phyloP scores from a whole-genome alignment of 2,888 invertebrate species.

The Euzophera pinguis region DNA sequence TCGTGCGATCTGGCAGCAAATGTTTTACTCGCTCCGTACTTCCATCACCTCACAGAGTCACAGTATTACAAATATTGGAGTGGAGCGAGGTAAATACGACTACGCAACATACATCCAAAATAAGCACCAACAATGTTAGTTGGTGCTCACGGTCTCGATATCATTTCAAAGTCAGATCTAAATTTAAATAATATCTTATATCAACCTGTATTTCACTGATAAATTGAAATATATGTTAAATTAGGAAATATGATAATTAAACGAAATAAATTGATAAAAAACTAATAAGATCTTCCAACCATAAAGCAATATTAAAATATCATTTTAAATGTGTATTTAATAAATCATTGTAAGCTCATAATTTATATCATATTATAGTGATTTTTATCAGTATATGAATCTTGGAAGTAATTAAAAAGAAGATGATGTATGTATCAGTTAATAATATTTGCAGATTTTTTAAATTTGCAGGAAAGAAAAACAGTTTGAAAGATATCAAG shows the following conservation, averaged over 20 bases:
- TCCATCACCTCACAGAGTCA: background rate
- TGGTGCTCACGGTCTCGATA: slow-evolving; percentile 16
- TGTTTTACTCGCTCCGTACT: background rate
- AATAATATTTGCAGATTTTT: too few species aligned
- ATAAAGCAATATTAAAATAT: slow-evolving; percentile 67
- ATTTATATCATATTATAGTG: slow-evolving; percentile 30
- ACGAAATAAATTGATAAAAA: slow-evolving; percentile 21
- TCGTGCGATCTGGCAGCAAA: slow-evolving; percentile 57
- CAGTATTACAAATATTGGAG: background rate
- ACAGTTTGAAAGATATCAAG: slow-evolving; percentile 2
- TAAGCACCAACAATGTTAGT: background rate
- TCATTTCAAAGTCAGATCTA: slow-evolving; percentile 22
- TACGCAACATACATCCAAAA: too few species aligned
- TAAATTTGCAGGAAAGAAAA: too few species aligned
- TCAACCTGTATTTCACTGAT: slow-evolving; percentile 11
- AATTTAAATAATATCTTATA: background rate
- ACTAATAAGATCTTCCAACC: slow-evolving; percentile 50
- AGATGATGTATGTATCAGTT: slow-evolving; percentile 6
- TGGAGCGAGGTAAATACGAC: too few species aligned
- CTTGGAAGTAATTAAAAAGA: slow-evolving; percentile 14
- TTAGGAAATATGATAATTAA: slow-evolving; percentile 13
- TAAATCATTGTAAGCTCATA: slow-evolving; percentile 23
- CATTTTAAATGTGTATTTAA: slow-evolving; percentile 46
- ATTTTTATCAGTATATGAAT: slow-evolving; percentile 18
- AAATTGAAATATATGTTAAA: slow-evolving; percentile 6